phyloP scores from a whole-genome alignment of 2,797 vertebrate species.

The Anguilla obscura region DNA sequence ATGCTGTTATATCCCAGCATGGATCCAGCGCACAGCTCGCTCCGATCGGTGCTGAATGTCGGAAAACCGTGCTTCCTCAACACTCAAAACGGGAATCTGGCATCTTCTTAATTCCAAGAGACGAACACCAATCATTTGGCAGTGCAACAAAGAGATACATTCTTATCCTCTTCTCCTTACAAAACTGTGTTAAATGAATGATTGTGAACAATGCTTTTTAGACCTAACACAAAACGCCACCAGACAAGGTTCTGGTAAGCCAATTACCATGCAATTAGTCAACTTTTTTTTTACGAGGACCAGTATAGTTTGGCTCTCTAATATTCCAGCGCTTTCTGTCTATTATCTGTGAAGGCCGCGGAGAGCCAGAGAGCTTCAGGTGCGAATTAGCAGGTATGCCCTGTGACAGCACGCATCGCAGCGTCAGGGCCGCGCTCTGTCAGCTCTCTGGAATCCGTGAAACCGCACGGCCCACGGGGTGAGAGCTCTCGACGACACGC shows the following conservation, averaged over 20 bases:
- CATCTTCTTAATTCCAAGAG: slow-evolving; percentile 30
- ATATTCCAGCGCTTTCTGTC: background rate
- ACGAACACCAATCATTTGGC: slow-evolving; percentile 21
- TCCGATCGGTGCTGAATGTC: background rate
- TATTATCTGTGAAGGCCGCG: background rate
- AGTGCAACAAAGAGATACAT: background rate
- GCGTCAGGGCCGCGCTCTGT: slow-evolving; percentile 19
- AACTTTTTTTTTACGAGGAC: background rate
- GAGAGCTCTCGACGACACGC: slow-evolving; percentile 1
- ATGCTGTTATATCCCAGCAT: slow-evolving; percentile 14
- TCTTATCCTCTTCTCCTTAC: background rate
- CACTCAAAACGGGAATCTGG: slow-evolving; percentile 42
- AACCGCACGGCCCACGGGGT: slow-evolving; percentile 13
- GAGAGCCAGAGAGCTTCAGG: background rate
- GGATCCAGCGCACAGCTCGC: background rate
- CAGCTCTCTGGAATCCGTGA: slow-evolving; percentile 35
- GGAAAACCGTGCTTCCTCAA: slow-evolving; percentile 13
- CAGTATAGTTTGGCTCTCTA: background rate
- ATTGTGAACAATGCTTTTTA: background rate
- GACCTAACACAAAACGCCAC: background rate
- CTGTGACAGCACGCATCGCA: slow-evolving; percentile 34
- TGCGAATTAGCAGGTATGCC: background rate
- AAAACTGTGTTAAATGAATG: background rate
- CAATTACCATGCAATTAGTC: background rate
- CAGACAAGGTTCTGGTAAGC: background rate